These are phyloP conservation scores for Candidula unifasciata DNA, from an alignment of 2,888 invertebrate species.

Conservation along the genomic window DNA sequence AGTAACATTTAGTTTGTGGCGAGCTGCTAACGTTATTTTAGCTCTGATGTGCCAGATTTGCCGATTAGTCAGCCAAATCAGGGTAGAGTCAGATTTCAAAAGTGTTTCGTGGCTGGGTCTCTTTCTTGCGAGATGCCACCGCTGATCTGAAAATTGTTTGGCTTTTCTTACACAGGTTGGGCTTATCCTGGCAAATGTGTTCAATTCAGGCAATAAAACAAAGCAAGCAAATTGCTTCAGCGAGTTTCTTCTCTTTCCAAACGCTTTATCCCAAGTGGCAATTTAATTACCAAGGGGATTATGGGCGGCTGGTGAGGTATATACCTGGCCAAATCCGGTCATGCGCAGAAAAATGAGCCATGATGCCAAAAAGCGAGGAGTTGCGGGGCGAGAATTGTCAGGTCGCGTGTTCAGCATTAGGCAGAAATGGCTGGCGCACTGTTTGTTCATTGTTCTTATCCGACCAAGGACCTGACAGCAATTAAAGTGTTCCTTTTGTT, in stretches of 20 bases:
- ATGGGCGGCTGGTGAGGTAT: background rate
- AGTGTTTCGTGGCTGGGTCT: background rate
- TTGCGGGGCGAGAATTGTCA: background rate
- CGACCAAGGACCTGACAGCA: background rate
- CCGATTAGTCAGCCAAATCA: background rate
- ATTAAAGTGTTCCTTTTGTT: background rate
- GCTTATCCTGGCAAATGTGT: conserved; percentile 10
- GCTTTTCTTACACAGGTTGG: background rate
- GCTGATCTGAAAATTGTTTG: background rate
- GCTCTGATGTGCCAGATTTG: background rate
- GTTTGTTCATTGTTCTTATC: background rate
- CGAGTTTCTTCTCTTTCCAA: background rate
- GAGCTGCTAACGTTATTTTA: no score
- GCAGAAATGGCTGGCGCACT: background rate
- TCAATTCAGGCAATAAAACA: background rate
- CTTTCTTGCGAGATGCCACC: background rate
- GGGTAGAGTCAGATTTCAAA: background rate
- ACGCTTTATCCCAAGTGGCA: conserved; percentile 3
- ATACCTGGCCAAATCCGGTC: conserved; percentile 10
- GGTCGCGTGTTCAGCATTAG: background rate
- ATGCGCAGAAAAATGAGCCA: background rate
- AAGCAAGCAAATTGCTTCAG: background rate
- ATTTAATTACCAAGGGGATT: background rate
- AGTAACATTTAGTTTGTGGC: no score
- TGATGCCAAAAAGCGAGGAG: background rate